A percentile compares a stretch with the other conserved stretches of the same genome.
phyloP scores from a whole-genome alignment of 2,797 vertebrate species.

The Labeo calbasu region DNA sequence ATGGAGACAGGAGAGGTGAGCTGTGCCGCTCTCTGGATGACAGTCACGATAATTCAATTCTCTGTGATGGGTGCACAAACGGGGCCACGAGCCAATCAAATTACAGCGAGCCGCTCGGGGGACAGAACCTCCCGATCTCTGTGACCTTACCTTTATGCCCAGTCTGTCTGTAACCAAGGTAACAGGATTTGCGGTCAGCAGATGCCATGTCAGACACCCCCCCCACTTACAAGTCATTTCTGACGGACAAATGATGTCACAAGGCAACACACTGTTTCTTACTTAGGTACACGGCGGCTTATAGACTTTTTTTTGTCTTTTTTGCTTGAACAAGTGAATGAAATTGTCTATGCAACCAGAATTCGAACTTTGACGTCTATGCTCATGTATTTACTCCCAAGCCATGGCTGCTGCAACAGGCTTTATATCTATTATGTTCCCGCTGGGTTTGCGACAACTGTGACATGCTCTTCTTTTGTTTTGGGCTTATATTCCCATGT shows the following conservation, averaged over 20 bases:
- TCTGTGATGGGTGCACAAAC: conserved; percentile 45
- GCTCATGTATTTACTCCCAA: neutral
- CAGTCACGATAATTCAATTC: conserved; percentile 44
- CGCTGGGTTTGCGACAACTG: neutral
- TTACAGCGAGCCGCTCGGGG: conserved; percentile 38
- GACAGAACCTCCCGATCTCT: conserved; percentile 23
- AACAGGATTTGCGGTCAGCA: conserved; percentile 48
- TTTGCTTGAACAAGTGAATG: neutral
- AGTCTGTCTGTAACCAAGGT: conserved; percentile 38
- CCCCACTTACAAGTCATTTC: conserved; percentile 18
- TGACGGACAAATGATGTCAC: conserved; percentile 35
- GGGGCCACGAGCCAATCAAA: conserved; percentile 41
- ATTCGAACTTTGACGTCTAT: neutral
- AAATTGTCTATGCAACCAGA: neutral
- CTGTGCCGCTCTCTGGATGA: conserved; percentile 12
- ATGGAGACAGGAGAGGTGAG: conserved; percentile 21
- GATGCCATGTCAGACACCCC: conserved; percentile 45
- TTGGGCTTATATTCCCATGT: neutral
- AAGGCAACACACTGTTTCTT: neutral
- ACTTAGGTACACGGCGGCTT: neutral
- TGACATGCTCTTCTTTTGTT: conserved; percentile 7
- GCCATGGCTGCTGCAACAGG: neutral
- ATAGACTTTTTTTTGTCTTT: neutral
- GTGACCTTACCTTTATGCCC: conserved; percentile 41
- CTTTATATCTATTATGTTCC: neutral